Conservation (phyloP, 2,888 invertebrate species). For the Sabatieria punctata region DNA sequence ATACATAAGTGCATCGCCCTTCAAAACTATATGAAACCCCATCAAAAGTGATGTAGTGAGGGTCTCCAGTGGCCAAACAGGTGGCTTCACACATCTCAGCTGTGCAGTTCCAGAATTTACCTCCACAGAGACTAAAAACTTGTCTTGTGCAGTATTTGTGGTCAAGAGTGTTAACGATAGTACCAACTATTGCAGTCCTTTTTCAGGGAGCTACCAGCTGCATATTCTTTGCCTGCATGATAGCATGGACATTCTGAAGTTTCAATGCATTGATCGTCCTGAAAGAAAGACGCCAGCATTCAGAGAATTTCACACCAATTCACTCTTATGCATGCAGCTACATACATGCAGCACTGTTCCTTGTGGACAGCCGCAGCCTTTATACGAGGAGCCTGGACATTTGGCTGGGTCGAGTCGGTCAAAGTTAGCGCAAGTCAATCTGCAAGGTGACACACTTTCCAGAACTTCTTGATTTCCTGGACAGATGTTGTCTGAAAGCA, state of each 20-base stretch:
- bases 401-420: slow-evolving; percentile 3
- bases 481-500: slow-evolving; percentile 7
- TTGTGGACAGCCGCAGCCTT: slow-evolving; percentile 57
- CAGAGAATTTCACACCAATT: too few species aligned
- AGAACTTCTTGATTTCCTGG: slow-evolving; percentile 9
- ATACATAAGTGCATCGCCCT: slow-evolving; percentile 62
- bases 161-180: too few species aligned
- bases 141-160: too few species aligned
- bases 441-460: slow-evolving; percentile 5
- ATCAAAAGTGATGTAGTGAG: slow-evolving; percentile 78
- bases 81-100: slow-evolving; percentile 56
- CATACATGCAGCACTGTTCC: slow-evolving; percentile 51
- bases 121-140: slow-evolving; percentile 46
- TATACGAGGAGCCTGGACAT: slow-evolving; percentile 1
- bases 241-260: slow-evolving; percentile 65
- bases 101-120: slow-evolving; percentile 63
- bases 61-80: slow-evolving; percentile 68
- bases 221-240: slow-evolving; percentile 65
- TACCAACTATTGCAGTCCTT: slow-evolving; percentile 71
- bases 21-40: slow-evolving; percentile 69
- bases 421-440: slow-evolving; percentile 8
- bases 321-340: too few species aligned
- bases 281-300: too few species aligned
- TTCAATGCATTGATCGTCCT: slow-evolving; percentile 44
- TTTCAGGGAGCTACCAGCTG: slow-evolving; percentile 54